These are phyloP conservation scores for Leucoraja ocellata DNA, from an alignment of 2,797 vertebrate genomes.

Conservation along the genomic window DNA sequence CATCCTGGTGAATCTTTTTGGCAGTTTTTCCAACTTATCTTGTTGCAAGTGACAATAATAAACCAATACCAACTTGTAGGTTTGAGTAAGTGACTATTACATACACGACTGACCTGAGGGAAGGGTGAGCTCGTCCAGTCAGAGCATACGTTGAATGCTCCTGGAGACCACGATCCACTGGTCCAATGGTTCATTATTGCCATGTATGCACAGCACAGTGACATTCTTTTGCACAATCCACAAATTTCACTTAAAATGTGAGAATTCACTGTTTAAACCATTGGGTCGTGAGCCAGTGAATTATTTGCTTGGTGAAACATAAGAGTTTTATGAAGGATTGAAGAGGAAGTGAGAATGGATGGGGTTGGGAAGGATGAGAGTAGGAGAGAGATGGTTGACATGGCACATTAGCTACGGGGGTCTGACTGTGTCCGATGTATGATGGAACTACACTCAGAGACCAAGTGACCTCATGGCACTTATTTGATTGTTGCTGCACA, in stretches of 20 bases:
- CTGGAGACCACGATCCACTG: background rate
- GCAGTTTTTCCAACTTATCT: no score
- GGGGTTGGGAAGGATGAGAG: background rate
- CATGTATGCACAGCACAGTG: no score
- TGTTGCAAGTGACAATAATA: no score
- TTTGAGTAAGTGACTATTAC: background rate
- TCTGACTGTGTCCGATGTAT: background rate
- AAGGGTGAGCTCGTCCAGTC: background rate
- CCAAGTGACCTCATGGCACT: background rate
- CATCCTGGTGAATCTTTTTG: no score
- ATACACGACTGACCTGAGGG: background rate
- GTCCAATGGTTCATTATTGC: no score
- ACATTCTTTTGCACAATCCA: no score
- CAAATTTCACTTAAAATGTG: no score
- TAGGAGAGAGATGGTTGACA: background rate
- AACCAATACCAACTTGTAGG: background rate
- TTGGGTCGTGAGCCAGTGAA: no score
- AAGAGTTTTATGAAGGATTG: background rate
- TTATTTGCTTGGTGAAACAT: background rate
- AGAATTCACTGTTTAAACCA: no score
- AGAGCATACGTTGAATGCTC: background rate
- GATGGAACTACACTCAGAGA: background rate
- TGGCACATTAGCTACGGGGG: background rate
- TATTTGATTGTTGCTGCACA: background rate
- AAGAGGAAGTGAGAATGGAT: background rate